Evolutionary conservation across 1,140 invertebrate genomes (phyloP), one percentile per base, ranked within the genome.

Genomic region (Scaptomyza hsui): DNA sequence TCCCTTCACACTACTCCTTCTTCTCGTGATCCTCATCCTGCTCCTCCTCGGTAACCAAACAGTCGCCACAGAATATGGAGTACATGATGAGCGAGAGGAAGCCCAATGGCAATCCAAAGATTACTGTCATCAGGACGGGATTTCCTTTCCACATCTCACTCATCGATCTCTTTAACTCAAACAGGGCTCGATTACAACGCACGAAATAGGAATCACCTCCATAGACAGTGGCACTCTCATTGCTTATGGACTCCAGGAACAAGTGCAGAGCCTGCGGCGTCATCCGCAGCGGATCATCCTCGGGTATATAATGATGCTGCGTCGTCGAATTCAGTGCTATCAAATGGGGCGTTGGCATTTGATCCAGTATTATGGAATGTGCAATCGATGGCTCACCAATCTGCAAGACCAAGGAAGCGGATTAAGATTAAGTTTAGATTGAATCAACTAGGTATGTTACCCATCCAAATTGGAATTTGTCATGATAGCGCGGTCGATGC

Each of bases 21-120:
- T 92, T 92, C 53, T 92, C 92, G 62, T 92, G 92, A 74, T 93
- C 92, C 70, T 93, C 92, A 48, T 91, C 91, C 72, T 96, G 96
- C 44, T 97, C 97, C 15, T 98, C 97, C 71, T 96, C 94, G n/a
- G 97, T 96, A 91, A 98, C 97, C 74, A 98, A 93, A 81, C 98
- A 97, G 92, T 99, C 97, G 18, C 97, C 95, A 92, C 97, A 99
- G 91, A 97, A 99, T 69, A 97, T 96, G 1, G 97, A 97, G 89
- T 99, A 99, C 86, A 96, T 95, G 82, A 99, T 99, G 1, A 99
- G 94, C n/a, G 95, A 95, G 6, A 99, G 93, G 90, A 99, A 98
- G 12, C 97, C 96, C 29, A 97, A 91, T 7, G 98, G 98, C 37
- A 99, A 93, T 7, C 97, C 97, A 92, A 97, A 97, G 5, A 98